A percentile compares a stretch with the other conserved stretches of the same genome.
phyloP scores from a whole-genome alignment of 1,140 invertebrate species.

The Bombus turneri region DNA sequence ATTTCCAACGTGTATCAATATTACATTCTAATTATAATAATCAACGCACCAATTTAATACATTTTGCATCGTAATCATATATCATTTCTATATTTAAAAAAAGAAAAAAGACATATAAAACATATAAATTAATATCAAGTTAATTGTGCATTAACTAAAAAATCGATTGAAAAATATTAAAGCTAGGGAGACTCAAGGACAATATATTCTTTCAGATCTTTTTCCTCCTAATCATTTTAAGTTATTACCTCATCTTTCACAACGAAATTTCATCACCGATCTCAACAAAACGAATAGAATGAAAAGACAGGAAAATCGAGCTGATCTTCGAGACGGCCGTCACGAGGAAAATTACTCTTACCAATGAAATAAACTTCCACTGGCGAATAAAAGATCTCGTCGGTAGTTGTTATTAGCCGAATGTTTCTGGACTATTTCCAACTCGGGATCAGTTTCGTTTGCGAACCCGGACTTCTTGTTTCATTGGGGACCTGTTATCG shows the following conservation, averaged over 20 bases:
- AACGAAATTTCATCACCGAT: background rate
- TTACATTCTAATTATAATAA: background rate
- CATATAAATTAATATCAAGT: too few species aligned
- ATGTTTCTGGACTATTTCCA: conserved; percentile 62
- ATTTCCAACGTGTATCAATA: too few species aligned
- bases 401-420: conserved; percentile 53
- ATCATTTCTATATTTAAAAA: background rate
- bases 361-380: conserved; percentile 29
- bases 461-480: conserved; percentile 49
- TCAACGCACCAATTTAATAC: background rate
- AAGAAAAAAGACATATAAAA: too few species aligned
- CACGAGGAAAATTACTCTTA: conserved; percentile 32
- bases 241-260: background rate
- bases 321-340: background rate
- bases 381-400: conserved; percentile 10
- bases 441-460: conserved; percentile 50
- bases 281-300: background rate
- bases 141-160: background rate
- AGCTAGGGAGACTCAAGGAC: background rate
- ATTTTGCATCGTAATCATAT: too few species aligned
- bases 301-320: background rate
- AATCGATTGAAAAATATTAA: background rate
- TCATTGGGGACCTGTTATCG: conserved; percentile 24
- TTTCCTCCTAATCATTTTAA: accelerated
- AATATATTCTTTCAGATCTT: background rate